phyloP scores from a whole-genome alignment of 1,140 invertebrate genomes.

The Drosophila sp. region DNA sequence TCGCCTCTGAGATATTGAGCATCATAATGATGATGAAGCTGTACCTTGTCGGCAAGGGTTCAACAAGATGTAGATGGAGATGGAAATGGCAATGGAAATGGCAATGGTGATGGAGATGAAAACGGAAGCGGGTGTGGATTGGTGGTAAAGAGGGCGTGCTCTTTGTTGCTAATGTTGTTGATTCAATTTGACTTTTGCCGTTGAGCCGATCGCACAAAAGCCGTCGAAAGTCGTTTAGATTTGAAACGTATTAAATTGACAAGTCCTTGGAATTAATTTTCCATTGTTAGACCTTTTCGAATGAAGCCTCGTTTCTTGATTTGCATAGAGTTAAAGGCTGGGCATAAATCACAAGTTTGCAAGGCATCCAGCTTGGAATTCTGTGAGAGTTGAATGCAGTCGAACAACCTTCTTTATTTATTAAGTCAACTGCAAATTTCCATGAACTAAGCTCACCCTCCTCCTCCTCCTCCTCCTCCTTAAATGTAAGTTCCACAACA shows the following conservation, averaged over 20 bases:
- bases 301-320: slow-evolving; percentile 45
- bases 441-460: background rate
- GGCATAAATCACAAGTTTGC: slow-evolving; percentile 23
- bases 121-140: no score
- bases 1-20: slow-evolving; percentile 70
- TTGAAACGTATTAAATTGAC: slow-evolving; percentile 66
- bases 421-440: slow-evolving; percentile 35
- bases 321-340: slow-evolving; percentile 21
- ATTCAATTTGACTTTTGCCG: slow-evolving; percentile 78
- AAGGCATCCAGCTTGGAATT: slow-evolving; percentile 16
- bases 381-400: slow-evolving; percentile 5
- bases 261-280: slow-evolving; percentile 75
- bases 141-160: slow-evolving; percentile 31
- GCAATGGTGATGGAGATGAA: background rate
- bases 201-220: slow-evolving; percentile 52
- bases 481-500: background rate
- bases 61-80: slow-evolving; percentile 7
- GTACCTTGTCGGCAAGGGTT: slow-evolving; percentile 62
- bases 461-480: background rate
- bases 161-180: slow-evolving; percentile 79
- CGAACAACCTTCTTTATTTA: background rate
- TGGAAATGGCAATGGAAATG: background rate
- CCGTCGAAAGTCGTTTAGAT: slow-evolving; percentile 64
- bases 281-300: slow-evolving; percentile 52
- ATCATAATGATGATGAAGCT: slow-evolving; percentile 81